Evolutionary conservation across 2,113 vertebrate species (phyloP).

Genomic region (Upupa epops): DNA sequence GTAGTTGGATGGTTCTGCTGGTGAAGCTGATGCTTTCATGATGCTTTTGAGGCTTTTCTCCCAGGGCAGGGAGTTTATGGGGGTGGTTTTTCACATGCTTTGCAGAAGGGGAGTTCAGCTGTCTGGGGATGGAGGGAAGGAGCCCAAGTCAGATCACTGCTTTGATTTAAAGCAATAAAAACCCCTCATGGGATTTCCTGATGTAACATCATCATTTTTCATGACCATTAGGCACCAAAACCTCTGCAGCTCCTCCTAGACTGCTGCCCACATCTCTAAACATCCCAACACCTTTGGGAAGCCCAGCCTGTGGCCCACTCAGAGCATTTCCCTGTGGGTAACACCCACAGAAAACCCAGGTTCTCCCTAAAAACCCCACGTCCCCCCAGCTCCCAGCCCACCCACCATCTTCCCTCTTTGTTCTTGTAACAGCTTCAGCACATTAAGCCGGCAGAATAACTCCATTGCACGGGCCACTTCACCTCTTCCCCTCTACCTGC

Average conservation of each 20-base stretch:
- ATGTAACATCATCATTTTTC: neutral
- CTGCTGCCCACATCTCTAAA: neutral
- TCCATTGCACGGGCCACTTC: neutral
- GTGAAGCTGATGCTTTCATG: accelerated
- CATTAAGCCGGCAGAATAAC: neutral
- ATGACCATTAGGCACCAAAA: neutral
- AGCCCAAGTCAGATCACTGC: neutral
- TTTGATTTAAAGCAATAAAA: neutral
- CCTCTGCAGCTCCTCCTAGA: neutral
- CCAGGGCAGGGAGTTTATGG: neutral
- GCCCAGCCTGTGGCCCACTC: neutral
- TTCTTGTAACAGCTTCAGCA: neutral
- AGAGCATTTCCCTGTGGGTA: accelerated
- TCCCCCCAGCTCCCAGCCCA: neutral
- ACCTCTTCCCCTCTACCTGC: constrained; percentile 62
- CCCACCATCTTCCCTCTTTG: neutral
- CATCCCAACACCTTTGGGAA: neutral
- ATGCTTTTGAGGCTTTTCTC: neutral
- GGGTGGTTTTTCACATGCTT: neutral
- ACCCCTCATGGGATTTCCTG: accelerated
- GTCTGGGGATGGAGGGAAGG: neutral
- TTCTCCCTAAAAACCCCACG: neutral
- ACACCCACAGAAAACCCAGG: neutral
- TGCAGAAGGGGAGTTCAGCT: neutral
- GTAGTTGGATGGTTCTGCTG: neutral